Conservation (phyloP, 2,797 vertebrate species). For the Meriones psammophilus region DNA sequence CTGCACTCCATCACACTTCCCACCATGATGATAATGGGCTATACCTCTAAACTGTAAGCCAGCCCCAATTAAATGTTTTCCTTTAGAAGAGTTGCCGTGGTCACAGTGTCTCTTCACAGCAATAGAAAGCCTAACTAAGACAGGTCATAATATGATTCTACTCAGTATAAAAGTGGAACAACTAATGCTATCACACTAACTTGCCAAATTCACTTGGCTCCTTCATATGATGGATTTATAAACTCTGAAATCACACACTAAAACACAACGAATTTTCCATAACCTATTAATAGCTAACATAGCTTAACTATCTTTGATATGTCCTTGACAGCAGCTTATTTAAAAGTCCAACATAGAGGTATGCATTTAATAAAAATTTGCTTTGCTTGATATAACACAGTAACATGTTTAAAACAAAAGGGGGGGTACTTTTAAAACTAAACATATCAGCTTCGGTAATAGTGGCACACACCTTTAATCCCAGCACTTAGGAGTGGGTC, state of each 20-base stretch:
- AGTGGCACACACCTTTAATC: not conserved
- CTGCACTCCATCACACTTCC: not conserved
- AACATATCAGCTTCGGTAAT: not conserved
- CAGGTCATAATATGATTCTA: not conserved
- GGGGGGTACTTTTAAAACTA: not conserved
- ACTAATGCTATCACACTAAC: not conserved
- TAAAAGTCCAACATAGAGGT: not conserved
- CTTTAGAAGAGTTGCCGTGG: not conserved
- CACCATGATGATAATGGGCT: not conserved
- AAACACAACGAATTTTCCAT: not conserved
- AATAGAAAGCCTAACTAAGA: not conserved
- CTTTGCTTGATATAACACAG: not conserved
- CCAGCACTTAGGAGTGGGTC: no score
- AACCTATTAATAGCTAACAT: not conserved
- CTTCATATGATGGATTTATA: not conserved
- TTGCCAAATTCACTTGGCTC: not conserved
- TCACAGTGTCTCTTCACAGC: not conserved
- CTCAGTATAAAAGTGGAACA: not conserved
- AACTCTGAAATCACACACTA: not conserved
- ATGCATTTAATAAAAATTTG: not conserved
- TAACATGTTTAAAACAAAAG: not conserved
- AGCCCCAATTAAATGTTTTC: not conserved
- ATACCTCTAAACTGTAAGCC: not conserved
- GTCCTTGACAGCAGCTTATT: not conserved
- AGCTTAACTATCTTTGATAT: not conserved